Evolutionary conservation across 2,888 invertebrate species (phyloP), one percentile per base, ranked within the genome.

Genomic region (Agrotis puta): DNA sequence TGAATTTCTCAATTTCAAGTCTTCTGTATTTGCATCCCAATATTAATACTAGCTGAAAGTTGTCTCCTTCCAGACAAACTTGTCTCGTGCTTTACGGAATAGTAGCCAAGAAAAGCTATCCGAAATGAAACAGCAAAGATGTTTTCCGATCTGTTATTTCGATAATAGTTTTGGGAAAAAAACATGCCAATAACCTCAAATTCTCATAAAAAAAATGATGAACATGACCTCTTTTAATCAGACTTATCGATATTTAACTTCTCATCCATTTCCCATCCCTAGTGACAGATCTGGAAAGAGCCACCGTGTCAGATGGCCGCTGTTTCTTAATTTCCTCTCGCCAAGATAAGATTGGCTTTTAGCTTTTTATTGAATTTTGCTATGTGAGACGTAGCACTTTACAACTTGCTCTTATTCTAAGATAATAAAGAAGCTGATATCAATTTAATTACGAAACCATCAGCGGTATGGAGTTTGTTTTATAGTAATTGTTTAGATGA

Each of bases 341-440:
- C 89, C 79, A 88, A 95, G 96, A 96, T 96, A 96, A 96, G 95
- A 95, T 95, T 95, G 95, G 96, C 96, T 95, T 96, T 96, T 94
- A 95, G 96, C 94, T 95, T 96, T 96, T 96, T 96, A 96, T 96
- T 95, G 95, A 96, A 94, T 96, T 96, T 95, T 94, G 56, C 95
- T 94, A 88, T 93, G 92, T 93, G 92, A 93, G 91, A 91, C 91
- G 91, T 84, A 90, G 88, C 92, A 92, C 91, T 94, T 94, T 93
- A 94, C 92, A 92, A 92, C 92, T 92, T 88, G 88, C 88, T 88
- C 84, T 85, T 77, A 84, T 81, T 81, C 71, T 57, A 65, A 79
- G 70, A 83, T 86, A 79, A 85, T 83, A 83, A 84, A 86, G 72
- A 63, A 73, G 69, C 64, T 66, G 86, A 74, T 78, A 85, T 79